phyloP scores from a whole-genome alignment of 2,797 vertebrate genomes.

The Chrysocyon brachyurus region DNA sequence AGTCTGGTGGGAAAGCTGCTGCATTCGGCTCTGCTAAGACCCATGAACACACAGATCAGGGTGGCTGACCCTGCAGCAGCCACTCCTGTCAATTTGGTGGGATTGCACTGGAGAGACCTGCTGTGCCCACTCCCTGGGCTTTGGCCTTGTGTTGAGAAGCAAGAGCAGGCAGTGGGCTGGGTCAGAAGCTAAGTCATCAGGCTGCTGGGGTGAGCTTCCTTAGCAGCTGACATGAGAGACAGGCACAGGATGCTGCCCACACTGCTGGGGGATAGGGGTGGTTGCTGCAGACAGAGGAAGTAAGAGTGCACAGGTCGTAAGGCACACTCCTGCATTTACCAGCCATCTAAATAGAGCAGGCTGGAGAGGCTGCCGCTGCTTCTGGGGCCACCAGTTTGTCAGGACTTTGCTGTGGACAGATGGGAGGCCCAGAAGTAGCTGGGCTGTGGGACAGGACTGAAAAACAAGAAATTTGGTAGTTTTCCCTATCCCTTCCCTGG shows the following conservation, averaged over 20 bases:
- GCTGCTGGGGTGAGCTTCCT: background rate
- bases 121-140: background rate
- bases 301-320: background rate
- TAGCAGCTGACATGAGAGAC: background rate
- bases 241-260: constrained; percentile 40
- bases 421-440: background rate
- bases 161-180: background rate
- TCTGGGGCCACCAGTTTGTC: background rate
- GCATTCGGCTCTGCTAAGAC: background rate
- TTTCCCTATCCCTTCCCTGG: background rate
- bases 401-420: background rate
- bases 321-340: background rate
- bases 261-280: background rate
- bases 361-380: background rate
- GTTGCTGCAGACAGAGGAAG: constrained; percentile 57
- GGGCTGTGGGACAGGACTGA: background rate
- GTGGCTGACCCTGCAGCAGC: background rate
- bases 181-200: background rate
- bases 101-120: background rate
- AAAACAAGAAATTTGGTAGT: background rate
- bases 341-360: background rate
- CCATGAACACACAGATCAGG: background rate
- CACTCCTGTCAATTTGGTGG: background rate
- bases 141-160: constrained; percentile 11
- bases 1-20: background rate